Evolutionary conservation across 2,797 vertebrate species (phyloP).

Genomic region (Sebastes variabilis): DNA sequence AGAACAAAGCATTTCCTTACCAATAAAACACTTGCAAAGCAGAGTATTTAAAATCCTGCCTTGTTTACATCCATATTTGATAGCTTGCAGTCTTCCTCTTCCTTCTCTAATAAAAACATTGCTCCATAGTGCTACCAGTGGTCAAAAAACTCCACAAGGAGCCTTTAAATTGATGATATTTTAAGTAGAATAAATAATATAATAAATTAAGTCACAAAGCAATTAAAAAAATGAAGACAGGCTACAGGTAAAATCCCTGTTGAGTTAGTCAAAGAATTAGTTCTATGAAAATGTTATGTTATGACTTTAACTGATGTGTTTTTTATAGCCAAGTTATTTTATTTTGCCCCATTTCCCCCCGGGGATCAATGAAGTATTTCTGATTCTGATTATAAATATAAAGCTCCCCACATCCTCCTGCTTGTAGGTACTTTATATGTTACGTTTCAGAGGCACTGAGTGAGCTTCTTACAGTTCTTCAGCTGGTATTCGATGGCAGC

Average conservation of each 20-base stretch:
- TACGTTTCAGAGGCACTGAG: not conserved
- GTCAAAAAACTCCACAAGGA: not conserved
- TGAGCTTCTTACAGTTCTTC: conserved; percentile 82
- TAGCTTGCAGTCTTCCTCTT: not conserved
- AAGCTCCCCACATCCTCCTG: not conserved
- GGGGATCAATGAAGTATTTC: no score
- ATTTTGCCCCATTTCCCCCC: no score
- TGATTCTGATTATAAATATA: no score
- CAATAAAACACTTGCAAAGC: no score
- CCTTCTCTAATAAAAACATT: not conserved
- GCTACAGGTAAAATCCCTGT: not conserved
- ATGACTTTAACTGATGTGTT: no score
- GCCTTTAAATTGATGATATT: not conserved
- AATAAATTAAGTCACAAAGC: not conserved
- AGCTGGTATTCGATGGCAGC: conserved; percentile 95
- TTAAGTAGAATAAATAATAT: not conserved
- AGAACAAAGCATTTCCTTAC: not conserved
- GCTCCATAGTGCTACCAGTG: no score
- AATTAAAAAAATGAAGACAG: not conserved
- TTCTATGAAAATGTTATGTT: not conserved
- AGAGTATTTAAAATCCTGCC: not conserved
- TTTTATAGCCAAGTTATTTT: no score
- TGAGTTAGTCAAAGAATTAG: not conserved
- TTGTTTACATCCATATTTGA: not conserved
- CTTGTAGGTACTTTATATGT: not conserved